Evolutionary conservation across 2,888 invertebrate species (phyloP).

Genomic region (Tinea trinotella): DNA sequence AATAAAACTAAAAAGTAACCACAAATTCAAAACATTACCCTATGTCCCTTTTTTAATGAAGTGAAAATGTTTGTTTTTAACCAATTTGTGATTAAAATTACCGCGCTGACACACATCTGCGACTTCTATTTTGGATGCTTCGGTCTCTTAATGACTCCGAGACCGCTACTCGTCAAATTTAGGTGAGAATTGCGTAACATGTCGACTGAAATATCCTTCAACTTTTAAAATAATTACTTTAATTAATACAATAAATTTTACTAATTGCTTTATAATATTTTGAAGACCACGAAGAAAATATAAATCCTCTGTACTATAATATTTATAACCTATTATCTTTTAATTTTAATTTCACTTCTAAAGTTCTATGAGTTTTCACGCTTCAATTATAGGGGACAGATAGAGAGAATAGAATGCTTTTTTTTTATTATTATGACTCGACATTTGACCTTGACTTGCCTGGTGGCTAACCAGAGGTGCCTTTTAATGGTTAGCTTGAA

Average conservation of each 20-base stretch:
- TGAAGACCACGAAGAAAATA: too few species aligned
- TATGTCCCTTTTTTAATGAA: background rate
- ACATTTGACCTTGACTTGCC: too few species aligned
- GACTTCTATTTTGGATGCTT: conserved; percentile 52
- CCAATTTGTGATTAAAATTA: conserved; percentile 25
- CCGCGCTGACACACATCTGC: conserved; percentile 62
- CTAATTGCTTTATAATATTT: background rate
- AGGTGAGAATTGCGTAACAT: conserved; percentile 41
- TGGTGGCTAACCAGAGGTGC: too few species aligned
- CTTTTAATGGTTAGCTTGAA: too few species aligned
- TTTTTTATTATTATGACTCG: too few species aligned
- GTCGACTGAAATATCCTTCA: conserved; percentile 15
- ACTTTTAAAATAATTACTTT: conserved; percentile 1
- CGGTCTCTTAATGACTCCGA: conserved; percentile 53
- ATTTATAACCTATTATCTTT: too few species aligned
- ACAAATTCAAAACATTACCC: conserved; percentile 22
- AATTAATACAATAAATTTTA: background rate
- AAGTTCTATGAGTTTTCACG: too few species aligned
- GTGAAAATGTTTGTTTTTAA: conserved; percentile 16
- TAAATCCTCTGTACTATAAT: too few species aligned
- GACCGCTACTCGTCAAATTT: conserved; percentile 47
- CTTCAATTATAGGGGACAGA: too few species aligned
- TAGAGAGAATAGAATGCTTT: too few species aligned
- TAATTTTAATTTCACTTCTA: too few species aligned
- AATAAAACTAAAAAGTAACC: conserved; percentile 23